These are phyloP conservation scores for Virgularia gustaviana DNA, from an alignment of 92 coral and sea anemone genomes.

Conservation along the genomic window DNA sequence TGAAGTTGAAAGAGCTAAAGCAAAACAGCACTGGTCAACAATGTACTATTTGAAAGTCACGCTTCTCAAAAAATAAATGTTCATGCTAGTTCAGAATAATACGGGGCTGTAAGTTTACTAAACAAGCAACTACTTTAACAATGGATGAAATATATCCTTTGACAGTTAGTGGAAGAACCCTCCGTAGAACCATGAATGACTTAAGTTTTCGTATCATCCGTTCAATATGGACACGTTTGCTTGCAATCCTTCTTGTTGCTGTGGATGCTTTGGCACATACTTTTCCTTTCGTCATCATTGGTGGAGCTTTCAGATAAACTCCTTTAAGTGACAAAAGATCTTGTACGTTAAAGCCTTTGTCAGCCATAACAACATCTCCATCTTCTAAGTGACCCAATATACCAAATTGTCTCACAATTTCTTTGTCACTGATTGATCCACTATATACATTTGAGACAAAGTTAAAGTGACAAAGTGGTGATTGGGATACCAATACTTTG, in stretches of 20 bases:
- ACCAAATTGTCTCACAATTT: constrained; percentile 46
- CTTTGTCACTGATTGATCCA: constrained; percentile 57
- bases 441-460: constrained; percentile 58
- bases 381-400: constrained; percentile 38
- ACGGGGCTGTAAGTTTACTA: constrained; percentile 60
- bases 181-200: constrained; percentile 51
- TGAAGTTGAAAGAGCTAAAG: constrained; percentile 14
- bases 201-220: constrained; percentile 62
- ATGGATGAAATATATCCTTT: constrained; percentile 60
- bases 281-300: constrained; percentile 41
- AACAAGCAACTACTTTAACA: constrained; percentile 60
- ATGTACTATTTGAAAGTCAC: constrained; percentile 6
- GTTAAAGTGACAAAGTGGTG: constrained; percentile 53
- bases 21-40: background rate
- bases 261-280: constrained; percentile 50
- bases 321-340: constrained; percentile 32
- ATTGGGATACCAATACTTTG: constrained; percentile 46
- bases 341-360: constrained; percentile 50
- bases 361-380: constrained; percentile 56
- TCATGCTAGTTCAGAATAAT: constrained; percentile 21
- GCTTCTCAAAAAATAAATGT: background rate
- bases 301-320: constrained; percentile 49
- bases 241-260: constrained; percentile 43
- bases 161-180: constrained; percentile 65
- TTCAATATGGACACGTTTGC: constrained; percentile 71